Evolutionary conservation across 2,797 vertebrate genomes (phyloP).

Genomic region (Rhynchonycteris naso): DNA sequence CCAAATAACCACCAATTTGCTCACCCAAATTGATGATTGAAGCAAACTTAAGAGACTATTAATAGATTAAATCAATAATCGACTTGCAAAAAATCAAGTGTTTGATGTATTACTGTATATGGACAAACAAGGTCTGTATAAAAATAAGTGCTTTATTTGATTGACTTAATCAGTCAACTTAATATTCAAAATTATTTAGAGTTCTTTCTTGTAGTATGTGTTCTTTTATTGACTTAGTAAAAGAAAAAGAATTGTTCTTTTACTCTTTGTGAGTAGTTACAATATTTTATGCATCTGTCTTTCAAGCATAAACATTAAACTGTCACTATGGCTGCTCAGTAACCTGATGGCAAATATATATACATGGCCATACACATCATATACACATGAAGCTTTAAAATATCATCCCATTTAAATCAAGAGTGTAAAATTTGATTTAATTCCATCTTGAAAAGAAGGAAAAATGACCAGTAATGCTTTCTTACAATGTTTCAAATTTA

Average conservation of each 20-base stretch:
- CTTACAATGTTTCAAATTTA: slow-evolving; percentile 68
- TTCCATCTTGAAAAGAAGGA: slow-evolving; percentile 66
- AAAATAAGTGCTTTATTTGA: neutral
- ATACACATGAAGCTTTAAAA: slow-evolving; percentile 50
- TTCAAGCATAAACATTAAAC: slow-evolving; percentile 48
- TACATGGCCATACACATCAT: neutral
- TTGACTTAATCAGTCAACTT: neutral
- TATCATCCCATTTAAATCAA: slow-evolving; percentile 64
- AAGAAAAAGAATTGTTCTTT: neutral
- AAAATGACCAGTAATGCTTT: slow-evolving; percentile 54
- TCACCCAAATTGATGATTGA: neutral
- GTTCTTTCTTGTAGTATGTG: neutral
- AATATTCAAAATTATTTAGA: neutral
- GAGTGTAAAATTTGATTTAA: slow-evolving; percentile 78
- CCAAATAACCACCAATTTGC: neutral
- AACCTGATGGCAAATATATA: slow-evolving; percentile 44
- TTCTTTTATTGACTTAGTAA: neutral
- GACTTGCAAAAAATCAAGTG: neutral
- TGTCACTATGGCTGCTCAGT: slow-evolving; percentile 36
- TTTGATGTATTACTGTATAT: neutral
- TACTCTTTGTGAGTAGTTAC: slow-evolving; percentile 14
- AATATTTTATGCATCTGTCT: slow-evolving; percentile 53
- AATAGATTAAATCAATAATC: neutral
- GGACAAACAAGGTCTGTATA: neutral
- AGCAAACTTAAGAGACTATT: neutral